A percentile compares a stretch with the other conserved stretches of the same genome.
phyloP scores from a whole-genome alignment of 2,888 invertebrate genomes.

The Perizoma flavofasciatum region DNA sequence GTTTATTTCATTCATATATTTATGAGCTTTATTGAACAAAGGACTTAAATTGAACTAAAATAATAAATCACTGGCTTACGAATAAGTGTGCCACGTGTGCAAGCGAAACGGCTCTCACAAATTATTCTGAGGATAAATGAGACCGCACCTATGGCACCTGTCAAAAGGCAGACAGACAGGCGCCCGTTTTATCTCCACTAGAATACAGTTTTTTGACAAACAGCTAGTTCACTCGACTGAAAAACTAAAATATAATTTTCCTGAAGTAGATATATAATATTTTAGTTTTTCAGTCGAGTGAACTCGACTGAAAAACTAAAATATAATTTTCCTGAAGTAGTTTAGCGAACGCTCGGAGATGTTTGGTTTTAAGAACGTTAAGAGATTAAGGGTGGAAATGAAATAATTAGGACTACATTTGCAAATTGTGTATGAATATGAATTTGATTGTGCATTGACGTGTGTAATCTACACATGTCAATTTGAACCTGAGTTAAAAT shows the following conservation, averaged over 20 bases:
- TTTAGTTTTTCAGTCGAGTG: too few relatives aligned
- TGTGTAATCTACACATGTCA: too few relatives aligned
- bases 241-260: neutral
- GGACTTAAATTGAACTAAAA: slow-evolving; percentile 7
- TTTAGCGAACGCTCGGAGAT: too few relatives aligned
- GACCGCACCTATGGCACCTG: slow-evolving; percentile 74
- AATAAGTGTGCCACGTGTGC: slow-evolving; percentile 21
- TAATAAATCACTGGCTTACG: slow-evolving; percentile 22
- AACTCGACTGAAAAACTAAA: neutral
- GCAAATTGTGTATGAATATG: too few relatives aligned
- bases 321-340: too few relatives aligned
- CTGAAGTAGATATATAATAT: too few relatives aligned
- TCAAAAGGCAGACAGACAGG: slow-evolving; percentile 63
- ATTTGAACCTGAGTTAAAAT: too few relatives aligned
- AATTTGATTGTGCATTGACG: too few relatives aligned
- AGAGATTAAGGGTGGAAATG: too few relatives aligned
- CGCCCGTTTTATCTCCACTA: slow-evolving; percentile 59
- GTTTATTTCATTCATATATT: too few relatives aligned
- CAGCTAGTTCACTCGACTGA: slow-evolving; percentile 30
- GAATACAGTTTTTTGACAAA: slow-evolving; percentile 16
- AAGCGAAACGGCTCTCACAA: slow-evolving; percentile 45
- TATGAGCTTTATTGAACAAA: neutral
- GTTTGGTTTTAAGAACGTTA: too few relatives aligned
- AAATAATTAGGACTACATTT: too few relatives aligned
- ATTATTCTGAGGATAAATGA: slow-evolving; percentile 74